Evolutionary conservation across 2,888 invertebrate genomes (phyloP), one percentile per base, ranked within the genome.

Genomic region (Iphiclides podalirius): DNA sequence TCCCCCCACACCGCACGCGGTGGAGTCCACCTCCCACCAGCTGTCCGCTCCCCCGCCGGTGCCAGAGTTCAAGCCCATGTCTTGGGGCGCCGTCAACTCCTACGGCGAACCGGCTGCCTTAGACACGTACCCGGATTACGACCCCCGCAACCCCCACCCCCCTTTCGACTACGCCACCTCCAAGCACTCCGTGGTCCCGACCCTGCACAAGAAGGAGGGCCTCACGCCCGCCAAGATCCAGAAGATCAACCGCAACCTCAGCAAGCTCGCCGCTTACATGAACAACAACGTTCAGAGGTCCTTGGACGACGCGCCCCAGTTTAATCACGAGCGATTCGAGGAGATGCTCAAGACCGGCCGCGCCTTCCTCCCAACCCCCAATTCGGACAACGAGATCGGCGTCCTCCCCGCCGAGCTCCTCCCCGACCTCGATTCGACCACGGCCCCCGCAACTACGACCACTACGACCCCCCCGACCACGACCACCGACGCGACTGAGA

Each of bases 51-150:
- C 79, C 0, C 73, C 75, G 0, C 78, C 76, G 55, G 52, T 67
- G 8, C 81, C 78, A 1, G 62, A 71, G 0, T 84, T 79, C 63
- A 79, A 70, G 48, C 83, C 81, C 1, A 80, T 77, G 80, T 13
- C 70, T 0, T 88, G 87, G 87, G 79, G 71, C 37, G 79, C 81
- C 1, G 74, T 87, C 1, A 77, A 87, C 55, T 87, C 88, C 1
- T 88, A 88, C 58, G 88, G 87, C 3, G 80, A 80, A 59, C 87
- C 88, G 0, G 87, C 82, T 1, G 67, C 73, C 35, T 53, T 61
- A 1, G 84, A 89, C 9, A 62, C 77, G 6, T 85, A 76, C 54
- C 53, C 70, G 1, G 75, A 81, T 36, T 84, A 78, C 52, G 74
- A 83, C 33, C 82, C 84, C 2, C 59, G 70, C 40, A 58, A 72